phyloP scores from a whole-genome alignment of 2,888 invertebrate genomes.

The Microplitis deprimator region DNA sequence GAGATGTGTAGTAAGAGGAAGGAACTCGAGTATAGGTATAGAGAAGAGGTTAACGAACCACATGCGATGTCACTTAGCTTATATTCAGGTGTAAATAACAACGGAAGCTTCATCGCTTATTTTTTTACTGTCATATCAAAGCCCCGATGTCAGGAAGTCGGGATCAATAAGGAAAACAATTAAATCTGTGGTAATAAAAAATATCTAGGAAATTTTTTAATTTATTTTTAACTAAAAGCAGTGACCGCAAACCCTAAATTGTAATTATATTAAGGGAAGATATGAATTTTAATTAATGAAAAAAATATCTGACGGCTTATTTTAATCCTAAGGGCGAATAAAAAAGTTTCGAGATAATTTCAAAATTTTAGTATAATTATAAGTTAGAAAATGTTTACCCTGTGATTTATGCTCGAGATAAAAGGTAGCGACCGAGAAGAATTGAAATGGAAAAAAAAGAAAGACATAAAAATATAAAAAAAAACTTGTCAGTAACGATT shows the following conservation, averaged over 20 bases:
- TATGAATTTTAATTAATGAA: no score
- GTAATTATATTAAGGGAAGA: no score
- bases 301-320: no score
- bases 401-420: constrained; percentile 1
- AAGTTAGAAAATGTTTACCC: neutral
- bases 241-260: no score
- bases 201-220: neutral
- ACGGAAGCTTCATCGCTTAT: constrained; percentile 14
- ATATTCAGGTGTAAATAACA: constrained; percentile 20
- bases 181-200: neutral
- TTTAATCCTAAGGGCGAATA: neutral
- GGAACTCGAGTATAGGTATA: neutral
- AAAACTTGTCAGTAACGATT: neutral
- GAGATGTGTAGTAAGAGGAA: neutral
- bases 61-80: constrained; percentile 18
- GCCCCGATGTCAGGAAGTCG: constrained; percentile 6
- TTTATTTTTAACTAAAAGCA: neutral
- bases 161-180: neutral
- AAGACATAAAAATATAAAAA: neutral
- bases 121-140: neutral
- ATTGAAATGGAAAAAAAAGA: neutral
- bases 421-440: neutral
- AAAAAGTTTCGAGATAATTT: neutral
- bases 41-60: constrained; percentile 28
- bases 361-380: neutral